Evolutionary conservation across 2,113 vertebrate genomes (phyloP), one percentile per base, ranked within the genome.

Genomic region (Cebidichthys violaceus): DNA sequence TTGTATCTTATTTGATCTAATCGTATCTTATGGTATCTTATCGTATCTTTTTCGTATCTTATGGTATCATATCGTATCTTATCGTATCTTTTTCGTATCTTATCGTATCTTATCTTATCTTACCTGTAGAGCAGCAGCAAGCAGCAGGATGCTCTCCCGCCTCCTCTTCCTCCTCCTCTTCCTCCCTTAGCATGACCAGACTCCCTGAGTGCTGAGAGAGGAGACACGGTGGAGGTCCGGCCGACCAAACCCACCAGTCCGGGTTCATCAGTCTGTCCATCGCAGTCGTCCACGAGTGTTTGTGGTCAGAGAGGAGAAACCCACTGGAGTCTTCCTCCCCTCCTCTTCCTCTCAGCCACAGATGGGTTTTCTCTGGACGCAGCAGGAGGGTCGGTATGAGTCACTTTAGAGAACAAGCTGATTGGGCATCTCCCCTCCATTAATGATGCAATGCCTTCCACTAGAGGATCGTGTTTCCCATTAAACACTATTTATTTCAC

Each of bases 251-350:
- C 84, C 82, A 83, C 5, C 70, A 70, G n/a, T 83, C 66, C 27
- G 70, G 65, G 73, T 2, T 79, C 35, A 70, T 79, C 35, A 70
- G 57, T 37, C 62, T 75, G 82, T 85, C 2, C 89, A 90, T 88
- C 62, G 4, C 55, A 45, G 70, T 9, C 2, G 0, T 31, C 11
- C 59, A 52, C 18, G 3, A 66, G 0, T 0, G 41, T 0, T 22
- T 37, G 11, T 2, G 57, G 17, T 54, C 64, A 11, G 18, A 31
- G 37, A 0, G 0, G 27, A 31, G 33, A 81, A 70, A 4, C 6
- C 45, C 6, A 47, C 14, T 11, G 15, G 1, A 2, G 1, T 15
- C 13, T 0, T 24, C 52, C 9, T 31, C 7, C n/a, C 3, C 4
- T 71, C 54, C 57, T 70, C 45, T 39, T 41, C 39, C 54, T 45